These are phyloP conservation scores for Stenichneumon culpator DNA, from an alignment of 2,888 invertebrate genomes.

Conservation along the genomic window DNA sequence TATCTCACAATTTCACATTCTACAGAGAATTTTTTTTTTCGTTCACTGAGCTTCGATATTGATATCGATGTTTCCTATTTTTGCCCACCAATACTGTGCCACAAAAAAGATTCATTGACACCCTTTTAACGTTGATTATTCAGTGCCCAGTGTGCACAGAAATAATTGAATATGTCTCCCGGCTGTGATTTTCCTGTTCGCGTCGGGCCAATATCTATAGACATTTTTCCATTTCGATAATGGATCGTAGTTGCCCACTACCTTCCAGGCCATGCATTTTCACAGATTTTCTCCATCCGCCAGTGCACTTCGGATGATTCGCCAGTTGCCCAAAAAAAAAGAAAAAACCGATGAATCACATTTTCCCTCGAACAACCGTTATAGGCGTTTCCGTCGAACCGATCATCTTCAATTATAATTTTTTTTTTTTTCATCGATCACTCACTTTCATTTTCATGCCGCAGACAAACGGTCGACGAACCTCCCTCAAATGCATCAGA, in stretches of 20 bases:
- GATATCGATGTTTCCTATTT: neutral
- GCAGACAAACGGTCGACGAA: neutral
- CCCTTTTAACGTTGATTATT: slow-evolving; percentile 9
- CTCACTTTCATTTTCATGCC: neutral
- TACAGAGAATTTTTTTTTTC: too few species aligned
- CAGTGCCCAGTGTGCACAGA: neutral
- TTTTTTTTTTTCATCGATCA: neutral
- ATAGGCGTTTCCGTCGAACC: neutral
- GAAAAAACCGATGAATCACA: neutral
- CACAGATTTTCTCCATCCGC: neutral
- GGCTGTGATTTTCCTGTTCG: slow-evolving; percentile 32
- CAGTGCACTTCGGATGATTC: neutral
- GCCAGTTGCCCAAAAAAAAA: neutral
- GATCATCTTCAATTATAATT: neutral
- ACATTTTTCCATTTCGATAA: slow-evolving; percentile 31
- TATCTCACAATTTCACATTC: neutral
- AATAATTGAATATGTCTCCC: slow-evolving; percentile 28
- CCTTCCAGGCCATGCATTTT: neutral
- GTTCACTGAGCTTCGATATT: too few species aligned
- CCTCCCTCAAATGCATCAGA: neutral
- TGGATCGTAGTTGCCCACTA: slow-evolving; percentile 4
- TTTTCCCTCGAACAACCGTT: neutral
- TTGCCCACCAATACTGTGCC: neutral
- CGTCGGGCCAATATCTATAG: neutral
- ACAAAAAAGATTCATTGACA: neutral